Conservation (phyloP, 2,113 vertebrate species). For the Tragelaphus imberbis region DNA sequence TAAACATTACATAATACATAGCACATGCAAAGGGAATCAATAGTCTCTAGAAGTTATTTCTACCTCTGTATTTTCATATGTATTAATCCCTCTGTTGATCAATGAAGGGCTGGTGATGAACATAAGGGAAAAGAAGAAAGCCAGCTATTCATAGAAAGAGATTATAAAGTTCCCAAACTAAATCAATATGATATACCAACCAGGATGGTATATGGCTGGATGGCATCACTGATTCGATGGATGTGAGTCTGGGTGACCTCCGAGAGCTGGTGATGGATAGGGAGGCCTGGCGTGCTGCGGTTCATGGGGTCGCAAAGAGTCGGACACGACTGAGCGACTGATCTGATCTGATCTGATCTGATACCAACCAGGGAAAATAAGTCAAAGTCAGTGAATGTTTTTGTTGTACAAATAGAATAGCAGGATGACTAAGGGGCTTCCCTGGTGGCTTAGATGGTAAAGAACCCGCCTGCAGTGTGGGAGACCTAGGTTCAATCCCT, state of each 20-base stretch:
- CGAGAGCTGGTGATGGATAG: no score
- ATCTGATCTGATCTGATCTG: no score
- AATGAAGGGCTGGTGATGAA: neutral
- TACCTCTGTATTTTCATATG: neutral
- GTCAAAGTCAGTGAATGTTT: neutral
- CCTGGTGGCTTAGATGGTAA: neutral
- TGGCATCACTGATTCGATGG: no score
- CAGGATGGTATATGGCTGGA: no score
- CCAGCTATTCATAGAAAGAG: neutral
- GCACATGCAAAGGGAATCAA: neutral
- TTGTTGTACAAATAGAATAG: neutral
- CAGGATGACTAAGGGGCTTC: neutral
- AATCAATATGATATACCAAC: neutral
- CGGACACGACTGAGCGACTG: no score
- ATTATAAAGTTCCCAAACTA: neutral
- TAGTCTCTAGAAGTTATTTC: neutral
- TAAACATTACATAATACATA: neutral
- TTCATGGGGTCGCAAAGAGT: no score
- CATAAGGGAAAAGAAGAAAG: neutral
- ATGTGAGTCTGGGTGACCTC: no score
- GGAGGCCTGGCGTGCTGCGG: no score
- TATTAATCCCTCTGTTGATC: neutral
- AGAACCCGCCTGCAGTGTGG: neutral
- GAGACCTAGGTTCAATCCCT: neutral
- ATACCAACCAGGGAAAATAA: neutral